Base-by-base conservation (phyloP, 2,797 vertebrate genomes). In the Siniperca obscura region DNA sequence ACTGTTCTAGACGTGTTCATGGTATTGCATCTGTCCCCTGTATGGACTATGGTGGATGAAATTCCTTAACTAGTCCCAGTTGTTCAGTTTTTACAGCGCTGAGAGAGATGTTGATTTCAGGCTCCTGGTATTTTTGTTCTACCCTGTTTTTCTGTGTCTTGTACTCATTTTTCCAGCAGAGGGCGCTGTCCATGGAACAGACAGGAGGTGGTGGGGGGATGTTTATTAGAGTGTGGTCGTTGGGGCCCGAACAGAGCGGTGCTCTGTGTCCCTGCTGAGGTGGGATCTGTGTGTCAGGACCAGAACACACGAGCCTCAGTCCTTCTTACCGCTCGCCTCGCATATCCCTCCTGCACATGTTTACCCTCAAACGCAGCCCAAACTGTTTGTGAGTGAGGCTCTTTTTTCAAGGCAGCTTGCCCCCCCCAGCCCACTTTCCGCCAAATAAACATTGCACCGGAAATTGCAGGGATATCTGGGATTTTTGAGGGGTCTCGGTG, bases 401-500 rank as follows among this genome's bases (percentile, higher is more conserved):
- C 91, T 90, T 93, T 94, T 93, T 93, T 90, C 83, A 89, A 68
- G 74, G 68, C 80, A 52, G 69, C 77, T 78, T 38, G 59, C 50
- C 89, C 82, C 89, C 89, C 64, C 84, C 78, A 65, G 71, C 75
- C 85, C 86, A 77, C 87, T 85, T 86, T 90, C 91, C 78, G 71
- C 94, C 94, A 95, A 95, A 96, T 94, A 95, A 95, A 95, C 94
- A 95, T 93, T 91, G 93, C 92, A 88, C 93, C 95, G 95, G 95
- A 96, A 96, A 96, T 96, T 96, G 93, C 94, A 89, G 77, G 93
- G 93, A 96, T 96, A 94, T 93, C 94, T 95, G 93, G 95, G 94
- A 96, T 96, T 94, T 96, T 95, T 95, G 92, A 87, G 93, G 93
- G 93, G 84, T 94, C 88, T 90, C 80, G 74, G 80, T 91, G 93